Base-by-base conservation (phyloP, 92 coral and sea anemone genomes). In the Epizoanthus stellaris region DNA sequence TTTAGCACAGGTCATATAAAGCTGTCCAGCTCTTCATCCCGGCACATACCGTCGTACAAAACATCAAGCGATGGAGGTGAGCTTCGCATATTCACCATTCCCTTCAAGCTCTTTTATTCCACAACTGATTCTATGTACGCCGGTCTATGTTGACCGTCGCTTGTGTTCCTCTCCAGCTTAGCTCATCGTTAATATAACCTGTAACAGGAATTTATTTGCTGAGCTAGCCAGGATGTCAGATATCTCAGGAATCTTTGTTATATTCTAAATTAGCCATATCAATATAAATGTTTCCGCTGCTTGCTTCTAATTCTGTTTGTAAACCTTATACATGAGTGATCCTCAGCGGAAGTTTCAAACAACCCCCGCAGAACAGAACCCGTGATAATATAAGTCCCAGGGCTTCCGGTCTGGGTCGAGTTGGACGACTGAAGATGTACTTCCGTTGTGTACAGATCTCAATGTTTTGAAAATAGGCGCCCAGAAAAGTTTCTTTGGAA, bases 21-120 rank as follows among this genome's bases (percentile, higher is more conserved):
- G 62, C 19, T 79, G 70, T 79, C 83, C 34, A 79, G 39, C 72
- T 79, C 83, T 63, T 64, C 54, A 42, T 79, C 83, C 20, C 43
- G 17, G 61, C 73, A 61, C 83, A 79, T 79, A 19, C 49, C 83
- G 83, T 79, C 47, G 67, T 38, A 79, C 59, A 63, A 23, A 43
- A 58, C 60, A 20, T 43, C 83, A 6, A 59, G 58, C 12, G 73
- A 61, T 7, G 60, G 54, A 59, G 83, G 73, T 6, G n/a, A 62
- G 16, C 83, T 43, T 62, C 45, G 20, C 21, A 62, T 40, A 40
- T 79, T 79, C 61, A 79, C 83, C 83, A 79, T 79, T 39, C 83
- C 83, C 23, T 19, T 14, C 0, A 4, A 12, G 0, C 16, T 64
- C 5, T n/a, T 0, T 66, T 34, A 68, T 43, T 11, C 36, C 15